Conservation (phyloP, 2,888 invertebrate species). For the Lithophane socia region DNA sequence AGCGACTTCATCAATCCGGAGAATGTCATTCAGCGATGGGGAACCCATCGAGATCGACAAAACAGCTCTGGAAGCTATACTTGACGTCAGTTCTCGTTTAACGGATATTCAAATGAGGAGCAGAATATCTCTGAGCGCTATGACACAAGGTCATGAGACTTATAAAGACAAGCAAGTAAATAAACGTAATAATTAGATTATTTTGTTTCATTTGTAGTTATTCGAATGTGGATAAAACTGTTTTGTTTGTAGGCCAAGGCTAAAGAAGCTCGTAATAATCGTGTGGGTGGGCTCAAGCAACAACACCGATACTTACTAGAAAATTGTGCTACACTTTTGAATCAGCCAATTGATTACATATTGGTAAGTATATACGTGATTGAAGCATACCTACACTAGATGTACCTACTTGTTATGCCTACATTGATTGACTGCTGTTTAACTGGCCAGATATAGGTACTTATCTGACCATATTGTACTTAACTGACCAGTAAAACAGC, state of each 20-base stretch:
- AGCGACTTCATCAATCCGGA: constrained; percentile 28
- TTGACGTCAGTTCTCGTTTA: constrained; percentile 83
- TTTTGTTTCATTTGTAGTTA: constrained; percentile 80
- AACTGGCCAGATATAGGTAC: background rate
- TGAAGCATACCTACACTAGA: constrained; percentile 76
- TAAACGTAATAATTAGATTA: constrained; percentile 69
- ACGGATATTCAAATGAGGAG: constrained; percentile 84
- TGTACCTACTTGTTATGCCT: background rate
- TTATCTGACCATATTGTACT: background rate
- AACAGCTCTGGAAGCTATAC: constrained; percentile 84
- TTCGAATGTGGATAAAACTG: constrained; percentile 74
- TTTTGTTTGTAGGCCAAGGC: constrained; percentile 89
- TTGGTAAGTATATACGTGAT: constrained; percentile 88
- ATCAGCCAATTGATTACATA: constrained; percentile 88
- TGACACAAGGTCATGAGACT: constrained; percentile 83
- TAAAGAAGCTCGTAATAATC: constrained; percentile 91
- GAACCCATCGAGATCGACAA: constrained; percentile 81
- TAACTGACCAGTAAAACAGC: background rate
- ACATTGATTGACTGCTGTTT: background rate
- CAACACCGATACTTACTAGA: constrained; percentile 93
- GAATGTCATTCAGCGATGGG: constrained; percentile 29
- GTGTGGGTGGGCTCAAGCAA: constrained; percentile 83
- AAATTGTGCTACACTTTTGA: constrained; percentile 90
- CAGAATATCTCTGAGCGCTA: constrained; percentile 83
- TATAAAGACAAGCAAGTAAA: constrained; percentile 89